Conservation (phyloP, 2,888 invertebrate genomes). For the Pyralis farinalis region DNA sequence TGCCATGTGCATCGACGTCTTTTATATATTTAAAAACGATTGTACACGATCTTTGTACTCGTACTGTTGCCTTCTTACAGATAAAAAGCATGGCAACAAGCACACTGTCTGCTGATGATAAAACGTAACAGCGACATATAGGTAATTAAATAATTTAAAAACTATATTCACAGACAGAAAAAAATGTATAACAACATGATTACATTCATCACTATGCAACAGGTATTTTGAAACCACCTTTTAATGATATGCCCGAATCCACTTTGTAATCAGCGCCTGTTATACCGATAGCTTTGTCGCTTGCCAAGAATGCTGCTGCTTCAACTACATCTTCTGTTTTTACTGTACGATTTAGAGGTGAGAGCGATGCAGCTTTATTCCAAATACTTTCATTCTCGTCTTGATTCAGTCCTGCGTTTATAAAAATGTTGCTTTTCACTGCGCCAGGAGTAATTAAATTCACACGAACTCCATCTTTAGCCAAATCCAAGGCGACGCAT, state of each 20-base stretch:
- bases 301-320: constrained; percentile 36
- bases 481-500: constrained; percentile 85
- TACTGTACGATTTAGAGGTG: constrained; percentile 24
- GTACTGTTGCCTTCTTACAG: too few species aligned
- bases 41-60: too few species aligned
- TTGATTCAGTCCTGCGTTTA: constrained; percentile 18
- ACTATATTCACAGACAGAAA: too few species aligned
- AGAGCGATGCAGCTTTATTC: constrained; percentile 5
- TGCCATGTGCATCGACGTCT: constrained; percentile 46
- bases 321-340: constrained; percentile 37
- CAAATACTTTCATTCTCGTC: constrained; percentile 22
- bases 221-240: background rate
- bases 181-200: too few species aligned
- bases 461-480: constrained; percentile 80
- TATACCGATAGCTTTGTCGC: constrained; percentile 41
- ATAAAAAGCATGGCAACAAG: too few species aligned
- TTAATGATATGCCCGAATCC: constrained; percentile 24
- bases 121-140: too few species aligned
- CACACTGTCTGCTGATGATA: too few species aligned
- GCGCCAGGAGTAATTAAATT: constrained; percentile 88
- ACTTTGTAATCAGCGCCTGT: constrained; percentile 35
- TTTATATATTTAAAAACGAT: too few species aligned
- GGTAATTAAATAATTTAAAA: too few species aligned
- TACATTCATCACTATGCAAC: constrained; percentile 1
- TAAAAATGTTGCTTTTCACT: constrained; percentile 56